Base-by-base conservation (phyloP, 1,140 invertebrate species). In the Arion vulgaris region DNA sequence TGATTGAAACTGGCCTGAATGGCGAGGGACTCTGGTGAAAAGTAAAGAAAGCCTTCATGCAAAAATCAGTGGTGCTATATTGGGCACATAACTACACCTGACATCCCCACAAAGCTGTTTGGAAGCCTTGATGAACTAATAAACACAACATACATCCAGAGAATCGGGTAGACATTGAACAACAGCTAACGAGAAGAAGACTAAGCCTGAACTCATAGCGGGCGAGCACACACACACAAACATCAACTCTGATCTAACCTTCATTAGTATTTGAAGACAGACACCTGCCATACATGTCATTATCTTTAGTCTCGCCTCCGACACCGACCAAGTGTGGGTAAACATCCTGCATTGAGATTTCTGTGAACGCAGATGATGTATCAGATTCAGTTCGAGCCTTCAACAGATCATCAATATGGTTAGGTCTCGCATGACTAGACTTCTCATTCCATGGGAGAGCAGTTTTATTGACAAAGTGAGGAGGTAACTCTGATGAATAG, bases 281-380 rank as follows among this genome's bases (percentile, higher is more conserved):
- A 57, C 17, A 57, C 23, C 53, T 23, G 9, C 23, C 53, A 57
- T 19, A 34, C 62, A 66, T 32, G 28, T 9, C 28, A 11, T 7
- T 66, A 17, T 73, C 71, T 36, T 76, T 76, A 5, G 53, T 38
- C 23, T 34, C 11, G 19, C 26, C 38, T 19, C 26, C 78, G 11
- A 11, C 5, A 9, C 45, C 38, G 0, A 51, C 41, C 9, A 80
- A 41, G 39, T 81, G 51, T 26, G 80, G 51, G n/a, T 49, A 81
- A 0, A 81, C 5, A 36, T 81, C 80, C 34, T 71, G 68, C 1
- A 74, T 17, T 1, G 80, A 81, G 34, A 81, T 57, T n/a, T 81
- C 80, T 26, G 77, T 79, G 77, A 66, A 79, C 2, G 23, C 34
- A 66, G 77, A 79, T 45, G 74, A 76, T 1, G 9, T 11, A 36